Evolutionary conservation across 92 coral and sea anemone species (phyloP).

Genomic region (Montipora capitata): DNA sequence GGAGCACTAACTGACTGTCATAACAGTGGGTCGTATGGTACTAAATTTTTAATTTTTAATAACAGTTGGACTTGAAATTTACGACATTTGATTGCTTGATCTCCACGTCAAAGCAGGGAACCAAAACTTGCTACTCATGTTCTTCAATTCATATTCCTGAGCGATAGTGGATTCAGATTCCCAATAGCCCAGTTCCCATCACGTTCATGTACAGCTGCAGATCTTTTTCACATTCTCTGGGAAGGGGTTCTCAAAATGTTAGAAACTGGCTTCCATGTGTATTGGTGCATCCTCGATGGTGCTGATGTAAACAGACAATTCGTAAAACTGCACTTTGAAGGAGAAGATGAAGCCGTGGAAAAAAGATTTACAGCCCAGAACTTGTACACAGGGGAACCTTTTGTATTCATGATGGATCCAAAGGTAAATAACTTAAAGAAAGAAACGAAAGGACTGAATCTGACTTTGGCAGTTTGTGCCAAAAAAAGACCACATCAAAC

Average conservation of each 20-base stretch:
- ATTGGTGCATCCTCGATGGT: conserved; percentile 69
- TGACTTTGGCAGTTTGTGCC: no score
- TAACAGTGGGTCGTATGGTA: no score
- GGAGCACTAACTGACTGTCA: no score
- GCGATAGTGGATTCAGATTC: conserved; percentile 68
- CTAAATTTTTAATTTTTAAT: no score
- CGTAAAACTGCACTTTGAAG: conserved; percentile 48
- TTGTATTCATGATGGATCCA: conserved; percentile 59
- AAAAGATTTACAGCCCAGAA: conserved; percentile 30
- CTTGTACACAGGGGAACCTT: conserved; percentile 48
- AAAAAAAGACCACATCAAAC: no score
- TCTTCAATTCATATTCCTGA: conserved; percentile 57
- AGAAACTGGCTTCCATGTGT: conserved; percentile 45
- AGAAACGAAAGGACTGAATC: no score
- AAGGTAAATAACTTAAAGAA: conserved; percentile 11
- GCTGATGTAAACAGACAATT: conserved; percentile 67
- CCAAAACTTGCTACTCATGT: conserved; percentile 66
- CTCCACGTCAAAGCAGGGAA: conserved; percentile 21
- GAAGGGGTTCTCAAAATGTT: conserved; percentile 70
- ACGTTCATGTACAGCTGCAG: conserved; percentile 42
- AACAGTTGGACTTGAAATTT: no score
- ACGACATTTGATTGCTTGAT: neutral
- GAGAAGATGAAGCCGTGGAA: conserved; percentile 37
- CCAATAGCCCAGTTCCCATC: conserved; percentile 71
- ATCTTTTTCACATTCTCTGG: conserved; percentile 47